phyloP scores from a whole-genome alignment of 2,797 vertebrate species.

The Echiichthys vipera region DNA sequence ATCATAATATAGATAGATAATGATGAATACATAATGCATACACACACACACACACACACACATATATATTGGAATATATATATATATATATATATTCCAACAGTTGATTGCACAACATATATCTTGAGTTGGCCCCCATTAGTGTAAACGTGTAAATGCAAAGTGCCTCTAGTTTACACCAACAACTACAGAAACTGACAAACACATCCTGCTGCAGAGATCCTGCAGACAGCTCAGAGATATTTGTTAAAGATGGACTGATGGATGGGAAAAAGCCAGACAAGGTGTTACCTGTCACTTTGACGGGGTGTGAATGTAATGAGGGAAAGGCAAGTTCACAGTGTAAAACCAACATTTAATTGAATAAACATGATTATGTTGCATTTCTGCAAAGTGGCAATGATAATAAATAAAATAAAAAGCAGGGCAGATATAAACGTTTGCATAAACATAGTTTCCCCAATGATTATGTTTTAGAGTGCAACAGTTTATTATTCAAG shows the following conservation, averaged over 20 bases:
- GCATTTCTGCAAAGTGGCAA: neutral
- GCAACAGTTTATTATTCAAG: neutral
- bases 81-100: no score
- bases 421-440: neutral
- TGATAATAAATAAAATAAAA: neutral
- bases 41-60: no score
- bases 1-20: neutral
- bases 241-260: slow-evolving; percentile 1
- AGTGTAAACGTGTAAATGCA: neutral
- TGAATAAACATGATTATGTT: neutral
- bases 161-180: neutral
- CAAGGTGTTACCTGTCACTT: slow-evolving; percentile 32
- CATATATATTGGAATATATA: no score
- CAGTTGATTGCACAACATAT: neutral
- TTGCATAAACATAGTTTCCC: neutral
- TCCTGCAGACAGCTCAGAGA: slow-evolving; percentile 3
- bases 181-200: neutral
- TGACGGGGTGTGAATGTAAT: slow-evolving; percentile 6
- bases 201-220: neutral
- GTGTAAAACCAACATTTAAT: neutral
- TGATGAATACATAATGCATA: no score
- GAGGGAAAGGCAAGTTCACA: neutral
- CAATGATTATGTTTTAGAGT: neutral
- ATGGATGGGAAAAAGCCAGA: slow-evolving; percentile 24
- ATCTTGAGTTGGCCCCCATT: neutral